Evolutionary conservation across 2,113 vertebrate genomes (phyloP).

Genomic region (Syngnathoides biaculeatus): DNA sequence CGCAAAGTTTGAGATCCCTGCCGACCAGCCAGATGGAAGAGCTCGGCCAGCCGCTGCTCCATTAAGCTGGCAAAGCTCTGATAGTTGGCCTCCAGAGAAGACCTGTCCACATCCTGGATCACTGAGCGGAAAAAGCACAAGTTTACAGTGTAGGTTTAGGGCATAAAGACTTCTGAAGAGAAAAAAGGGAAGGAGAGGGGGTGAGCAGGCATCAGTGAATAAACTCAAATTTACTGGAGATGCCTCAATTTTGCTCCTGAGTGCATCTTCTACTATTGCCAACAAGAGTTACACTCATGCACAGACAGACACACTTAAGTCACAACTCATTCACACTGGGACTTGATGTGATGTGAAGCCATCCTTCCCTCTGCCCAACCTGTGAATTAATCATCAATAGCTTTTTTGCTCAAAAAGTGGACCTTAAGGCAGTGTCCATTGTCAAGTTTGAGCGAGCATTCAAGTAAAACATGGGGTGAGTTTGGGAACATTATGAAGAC

Average conservation of each 20-base stretch:
- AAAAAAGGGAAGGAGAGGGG: neutral
- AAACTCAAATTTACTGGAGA: neutral
- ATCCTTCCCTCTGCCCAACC: slow-evolving; percentile 48
- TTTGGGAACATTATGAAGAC: neutral
- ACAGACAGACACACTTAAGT: slow-evolving; percentile 15
- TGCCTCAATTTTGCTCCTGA: slow-evolving; percentile 16
- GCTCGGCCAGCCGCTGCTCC: slow-evolving; percentile 92
- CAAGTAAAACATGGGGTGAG: neutral
- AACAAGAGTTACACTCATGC: slow-evolving; percentile 18
- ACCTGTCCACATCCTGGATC: slow-evolving; percentile 91
- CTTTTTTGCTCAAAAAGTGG: too few species aligned
- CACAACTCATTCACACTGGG: slow-evolving; percentile 44
- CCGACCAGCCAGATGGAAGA: slow-evolving; percentile 89
- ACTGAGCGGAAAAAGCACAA: slow-evolving; percentile 70
- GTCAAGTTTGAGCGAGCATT: neutral
- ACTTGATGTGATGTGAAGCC: slow-evolving; percentile 49
- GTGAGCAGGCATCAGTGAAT: slow-evolving; percentile 1
- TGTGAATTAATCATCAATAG: slow-evolving; percentile 63
- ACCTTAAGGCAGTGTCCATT: too few species aligned
- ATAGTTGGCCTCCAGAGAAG: slow-evolving; percentile 87
- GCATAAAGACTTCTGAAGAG: neutral
- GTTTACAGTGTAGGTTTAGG: slow-evolving; percentile 10
- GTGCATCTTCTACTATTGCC: slow-evolving; percentile 8
- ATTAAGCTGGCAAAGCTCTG: slow-evolving; percentile 94
- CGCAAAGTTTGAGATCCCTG: slow-evolving; percentile 72